Evolutionary conservation across 2,113 vertebrate species (phyloP), one percentile per base, ranked within the genome.

Genomic region (Maccullochella peelii): DNA sequence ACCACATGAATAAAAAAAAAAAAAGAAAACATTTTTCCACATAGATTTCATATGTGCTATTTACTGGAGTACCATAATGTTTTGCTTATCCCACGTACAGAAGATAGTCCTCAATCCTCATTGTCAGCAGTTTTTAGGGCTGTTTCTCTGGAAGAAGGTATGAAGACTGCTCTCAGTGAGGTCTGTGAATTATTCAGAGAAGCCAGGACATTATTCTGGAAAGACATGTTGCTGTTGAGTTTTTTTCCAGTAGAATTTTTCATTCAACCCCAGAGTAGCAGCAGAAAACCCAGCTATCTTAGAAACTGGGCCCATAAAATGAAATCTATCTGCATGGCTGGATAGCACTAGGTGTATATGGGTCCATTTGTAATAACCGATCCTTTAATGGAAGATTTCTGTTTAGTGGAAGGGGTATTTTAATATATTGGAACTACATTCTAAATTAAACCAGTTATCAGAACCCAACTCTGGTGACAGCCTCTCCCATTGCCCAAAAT

Each of bases 161-260:
- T 55, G 33, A 27, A 38, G 21, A 20, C 25, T 44, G 55, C 38
- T 69, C 71, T n/a, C 50, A 67, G 8, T 30, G 42, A 30, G 42
- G 23, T 69, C 25, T 11, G 71, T 44, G 42, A 76, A 69, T 65
- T 52, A 71, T 63, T 77, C 73, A 71, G 36, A 47, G 47, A 27
- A 36, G 12, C 23, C 21, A 54, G 44, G 18, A 30, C 50, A 27
- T 38, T 1, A 30, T 2, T 49, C 79, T 23, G 54, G 2, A 21
- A 21, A 36, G 20, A 72, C 36, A 16, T 5, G 38, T 23, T 58
- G 52, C 30, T 50, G 23, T 5, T 9, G 30, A 61, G 44, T n/a
- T n/a, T 9, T 30, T 23, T 47, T 74, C 33, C 61, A 63, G 23
- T 9, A 10, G 25, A 54, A 36, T 69, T 21, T 40, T 52, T 40